Evolutionary conservation across 2,797 vertebrate genomes (phyloP), one percentile per base, ranked within the genome.

Genomic region (Arrhamphus sclerolepis): DNA sequence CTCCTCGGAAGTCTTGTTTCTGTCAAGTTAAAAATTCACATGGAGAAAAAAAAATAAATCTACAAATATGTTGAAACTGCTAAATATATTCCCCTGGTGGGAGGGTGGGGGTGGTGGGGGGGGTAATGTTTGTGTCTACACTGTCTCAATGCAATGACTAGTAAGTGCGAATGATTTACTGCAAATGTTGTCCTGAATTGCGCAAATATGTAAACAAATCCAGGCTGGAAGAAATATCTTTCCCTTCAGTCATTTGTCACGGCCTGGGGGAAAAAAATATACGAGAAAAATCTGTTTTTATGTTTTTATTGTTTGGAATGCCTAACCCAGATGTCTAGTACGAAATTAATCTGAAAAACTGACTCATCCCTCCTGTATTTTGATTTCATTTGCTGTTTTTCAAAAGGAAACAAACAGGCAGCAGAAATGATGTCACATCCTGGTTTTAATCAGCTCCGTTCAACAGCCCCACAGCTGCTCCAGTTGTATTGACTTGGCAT

Each of bases 371-470:
- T 40, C 49, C 55, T 54, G 49, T 16, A 31, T 55, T 77, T 80
- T 72, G 56, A 73, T 74, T 77, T 70, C 56, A 46, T 55, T 56
- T 56, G 4, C 16, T 3, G 14, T 46, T 56, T 73, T 59, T 70
- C 51, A 53, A 7, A n/a, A 81, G 69, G 67, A 87, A 85, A 72
- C 21, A 51, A 16, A 61, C 22, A 18, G 46, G 54, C 44, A 60
- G 46, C 49, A 47, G 56, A 54, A 65, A 31, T 79, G 80, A 83
- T 62, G 79, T 85, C 82, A 88, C 59, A 83, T 89, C 85, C 85
- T 84, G 80, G 50, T 75, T 75, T 80, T 67, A 83, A 86, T 87
- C 77, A 73, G 65, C 41, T 48, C 20, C 58, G 49, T 84, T 84
- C 65, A 67, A 60, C 77, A 81, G 76, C 68, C 68, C 82, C 70